Percentiles rank a stretch among this genome's conserved stretches.
Evolutionary conservation across 2,888 invertebrate genomes (phyloP).

Genomic region (Epistrophe grossulariae): DNA sequence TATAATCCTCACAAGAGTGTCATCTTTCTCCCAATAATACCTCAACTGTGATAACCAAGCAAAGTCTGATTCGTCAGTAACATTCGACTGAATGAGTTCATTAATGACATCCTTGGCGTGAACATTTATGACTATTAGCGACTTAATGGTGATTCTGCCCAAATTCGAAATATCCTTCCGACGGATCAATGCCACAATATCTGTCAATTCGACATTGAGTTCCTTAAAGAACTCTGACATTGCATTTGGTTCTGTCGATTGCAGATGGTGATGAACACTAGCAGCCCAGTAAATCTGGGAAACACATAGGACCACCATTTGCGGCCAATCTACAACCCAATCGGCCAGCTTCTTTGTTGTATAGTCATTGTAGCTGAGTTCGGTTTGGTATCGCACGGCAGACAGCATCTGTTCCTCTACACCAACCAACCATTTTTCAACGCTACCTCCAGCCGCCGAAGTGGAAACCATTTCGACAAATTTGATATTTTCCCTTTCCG

Average conservation of each 20-base stretch:
- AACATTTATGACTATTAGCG: slow-evolving; percentile 89
- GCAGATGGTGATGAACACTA: slow-evolving; percentile 85
- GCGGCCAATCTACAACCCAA: slow-evolving; percentile 87
- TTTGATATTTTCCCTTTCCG: slow-evolving; percentile 86
- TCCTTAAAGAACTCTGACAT: slow-evolving; percentile 84
- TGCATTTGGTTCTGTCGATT: slow-evolving; percentile 83
- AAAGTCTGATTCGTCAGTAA: slow-evolving; percentile 87
- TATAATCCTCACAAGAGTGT: slow-evolving; percentile 86
- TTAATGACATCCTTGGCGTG: slow-evolving; percentile 89
- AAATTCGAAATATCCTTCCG: slow-evolving; percentile 86
- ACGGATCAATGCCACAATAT: slow-evolving; percentile 86
- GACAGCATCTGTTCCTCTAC: slow-evolving; percentile 87
- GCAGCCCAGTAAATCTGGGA: slow-evolving; percentile 88
- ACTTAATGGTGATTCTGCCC: slow-evolving; percentile 87
- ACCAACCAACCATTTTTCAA: slow-evolving; percentile 88
- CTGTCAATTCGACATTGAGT: slow-evolving; percentile 84
- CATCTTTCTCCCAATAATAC: slow-evolving; percentile 88
- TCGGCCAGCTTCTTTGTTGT: slow-evolving; percentile 83
- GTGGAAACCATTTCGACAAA: slow-evolving; percentile 85
- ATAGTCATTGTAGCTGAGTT: slow-evolving; percentile 83
- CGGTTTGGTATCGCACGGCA: slow-evolving; percentile 84
- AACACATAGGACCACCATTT: slow-evolving; percentile 87
- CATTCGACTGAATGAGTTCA: slow-evolving; percentile 84
- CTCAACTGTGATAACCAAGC: slow-evolving; percentile 89
- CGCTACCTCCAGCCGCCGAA: slow-evolving; percentile 85